phyloP scores from a whole-genome alignment of 2,797 vertebrate genomes.

The Carcharodon carcharias region DNA sequence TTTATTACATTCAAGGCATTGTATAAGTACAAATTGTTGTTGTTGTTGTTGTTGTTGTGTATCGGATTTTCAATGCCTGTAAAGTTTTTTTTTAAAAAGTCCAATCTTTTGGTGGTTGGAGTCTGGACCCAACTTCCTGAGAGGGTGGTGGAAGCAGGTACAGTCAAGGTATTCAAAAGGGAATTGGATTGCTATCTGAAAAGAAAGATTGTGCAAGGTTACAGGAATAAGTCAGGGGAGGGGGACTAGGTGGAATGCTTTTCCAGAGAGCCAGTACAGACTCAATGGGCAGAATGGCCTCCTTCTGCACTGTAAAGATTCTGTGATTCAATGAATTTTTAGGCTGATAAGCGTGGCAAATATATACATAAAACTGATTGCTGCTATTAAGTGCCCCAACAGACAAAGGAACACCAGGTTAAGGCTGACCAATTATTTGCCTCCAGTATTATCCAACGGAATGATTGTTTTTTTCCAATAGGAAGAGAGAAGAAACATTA shows the following conservation, averaged over 20 bases:
- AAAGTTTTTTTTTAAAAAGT: background rate
- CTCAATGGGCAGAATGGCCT: no score
- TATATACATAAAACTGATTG: background rate
- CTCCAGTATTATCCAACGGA: background rate
- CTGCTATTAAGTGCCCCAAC: background rate
- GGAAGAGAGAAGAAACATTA: background rate
- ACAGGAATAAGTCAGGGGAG: no score
- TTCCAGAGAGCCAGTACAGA: no score
- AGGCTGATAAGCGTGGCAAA: background rate
- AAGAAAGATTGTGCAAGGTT: no score
- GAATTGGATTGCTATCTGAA: no score
- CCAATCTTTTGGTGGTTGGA: no score
- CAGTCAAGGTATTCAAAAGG: no score
- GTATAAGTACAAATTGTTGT: background rate
- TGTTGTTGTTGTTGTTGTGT: background rate
- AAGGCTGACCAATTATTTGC: background rate
- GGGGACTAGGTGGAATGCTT: no score
- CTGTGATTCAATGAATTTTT: no score
- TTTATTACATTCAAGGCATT: background rate
- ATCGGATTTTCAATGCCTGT: background rate
- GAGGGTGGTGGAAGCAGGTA: no score
- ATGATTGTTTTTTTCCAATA: background rate
- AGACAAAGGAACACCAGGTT: background rate
- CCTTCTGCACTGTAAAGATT: no score
- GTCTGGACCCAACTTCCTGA: no score